Conservation (phyloP, 2,888 invertebrate species). For the Dorcus hopei region DNA sequence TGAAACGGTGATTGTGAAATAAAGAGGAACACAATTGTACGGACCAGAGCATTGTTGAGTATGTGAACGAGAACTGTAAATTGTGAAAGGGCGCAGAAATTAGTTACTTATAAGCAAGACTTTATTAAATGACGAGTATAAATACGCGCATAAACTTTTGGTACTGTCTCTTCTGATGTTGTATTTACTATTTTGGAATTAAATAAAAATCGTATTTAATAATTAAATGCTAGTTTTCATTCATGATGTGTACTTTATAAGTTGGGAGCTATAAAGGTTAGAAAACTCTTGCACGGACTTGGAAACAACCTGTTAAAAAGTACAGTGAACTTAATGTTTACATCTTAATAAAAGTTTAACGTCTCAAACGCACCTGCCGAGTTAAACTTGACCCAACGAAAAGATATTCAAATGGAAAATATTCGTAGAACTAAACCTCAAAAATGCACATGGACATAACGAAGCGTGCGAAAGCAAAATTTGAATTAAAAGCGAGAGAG, state of each 20-base stretch:
- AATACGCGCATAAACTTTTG: background rate
- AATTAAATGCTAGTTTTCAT: conserved; percentile 8
- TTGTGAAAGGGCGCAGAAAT: background rate
- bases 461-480: conserved; percentile 19
- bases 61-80: conserved; percentile 5
- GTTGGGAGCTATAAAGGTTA: background rate
- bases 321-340: conserved; percentile 43
- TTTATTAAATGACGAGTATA: background rate
- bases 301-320: conserved; percentile 45
- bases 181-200: background rate
- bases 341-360: conserved; percentile 19
- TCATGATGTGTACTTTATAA: conserved; percentile 2
- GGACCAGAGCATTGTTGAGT: conserved; percentile 3
- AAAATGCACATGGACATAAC: conserved; percentile 45
- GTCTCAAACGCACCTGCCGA: conserved; percentile 4
- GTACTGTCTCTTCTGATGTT: background rate
- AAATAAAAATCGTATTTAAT: background rate
- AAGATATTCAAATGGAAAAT: conserved; percentile 8
- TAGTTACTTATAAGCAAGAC: background rate
- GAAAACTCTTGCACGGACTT: conserved; percentile 4
- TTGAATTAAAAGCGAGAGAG: conserved; percentile 7
- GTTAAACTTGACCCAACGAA: background rate
- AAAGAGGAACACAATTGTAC: conserved; percentile 6
- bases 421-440: background rate
- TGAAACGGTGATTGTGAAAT: conserved; percentile 13